Percentiles rank a stretch among this genome's conserved stretches.
Conservation (phyloP, 2,113 vertebrate genomes). For the Hemiscyllium ocellatum region DNA sequence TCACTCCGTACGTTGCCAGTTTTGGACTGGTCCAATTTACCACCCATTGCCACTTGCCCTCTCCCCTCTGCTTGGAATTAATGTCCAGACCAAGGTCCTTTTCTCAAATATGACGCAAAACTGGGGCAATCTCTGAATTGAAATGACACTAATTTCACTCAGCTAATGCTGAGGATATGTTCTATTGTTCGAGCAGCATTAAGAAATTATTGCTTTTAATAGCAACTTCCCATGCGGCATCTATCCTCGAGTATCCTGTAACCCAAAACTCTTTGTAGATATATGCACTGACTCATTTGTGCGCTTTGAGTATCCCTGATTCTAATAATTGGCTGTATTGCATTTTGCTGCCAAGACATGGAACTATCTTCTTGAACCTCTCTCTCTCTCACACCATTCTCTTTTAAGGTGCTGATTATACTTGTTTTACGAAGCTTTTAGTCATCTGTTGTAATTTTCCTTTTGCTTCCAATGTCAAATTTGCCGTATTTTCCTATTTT, state of each 20-base stretch:
- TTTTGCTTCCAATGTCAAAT: neutral
- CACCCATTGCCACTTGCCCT: neutral
- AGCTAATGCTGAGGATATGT: neutral
- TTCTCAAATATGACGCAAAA: neutral
- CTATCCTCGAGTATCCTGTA: neutral
- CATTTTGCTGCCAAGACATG: neutral
- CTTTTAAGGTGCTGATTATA: neutral
- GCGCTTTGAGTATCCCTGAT: neutral
- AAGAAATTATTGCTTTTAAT: neutral
- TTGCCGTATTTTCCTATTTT: neutral
- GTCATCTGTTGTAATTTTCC: neutral
- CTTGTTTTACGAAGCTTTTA: neutral
- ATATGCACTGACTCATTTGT: neutral
- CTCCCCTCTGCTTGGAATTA: neutral
- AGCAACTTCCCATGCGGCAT: neutral
- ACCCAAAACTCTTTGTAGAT: neutral
- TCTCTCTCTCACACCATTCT: neutral
- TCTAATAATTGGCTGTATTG: neutral
- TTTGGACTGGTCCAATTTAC: neutral
- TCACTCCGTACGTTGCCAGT: neutral
- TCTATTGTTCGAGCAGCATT: neutral
- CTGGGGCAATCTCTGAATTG: neutral
- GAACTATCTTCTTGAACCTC: neutral
- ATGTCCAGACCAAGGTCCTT: neutral
- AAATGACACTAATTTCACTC: neutral